Evolutionary conservation across 1,140 invertebrate species (phyloP), one percentile per base, ranked within the genome.

Genomic region (Akabosia matsudoensis): DNA sequence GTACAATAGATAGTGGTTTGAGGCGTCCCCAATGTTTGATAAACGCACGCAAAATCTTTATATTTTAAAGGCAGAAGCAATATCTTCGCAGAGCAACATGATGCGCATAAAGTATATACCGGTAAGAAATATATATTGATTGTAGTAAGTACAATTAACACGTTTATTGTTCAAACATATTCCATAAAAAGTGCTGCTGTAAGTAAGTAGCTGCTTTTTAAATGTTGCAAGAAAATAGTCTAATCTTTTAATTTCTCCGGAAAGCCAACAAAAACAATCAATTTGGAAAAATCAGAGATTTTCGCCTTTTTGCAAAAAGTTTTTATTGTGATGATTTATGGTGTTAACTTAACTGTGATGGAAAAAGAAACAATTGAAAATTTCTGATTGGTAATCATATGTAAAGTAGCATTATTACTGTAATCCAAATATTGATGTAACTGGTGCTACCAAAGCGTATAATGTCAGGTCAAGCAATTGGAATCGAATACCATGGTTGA

Each of bases 291-390:
- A 56, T 24, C 24, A 22, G 54, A 7, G 7, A 18, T 45, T 45
- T 56, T 56, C 54, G 54, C 7, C 3, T n/a, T 56, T 16, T 22
- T 56, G 54, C 24, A 22, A 13, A 56, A 56, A 24, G 13, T 22
- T 56, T 3, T 67, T 30, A 28, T 67, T 67, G 61, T 67, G 61
- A 67, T 67, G 61, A n/a, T n/a, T n/a, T n/a, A 30, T 67, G 26
- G 28, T 10, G 61, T 67, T n/a, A n/a, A 67, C 31, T 67, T 67
- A 67, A 67, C 61, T 67, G 61, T 67, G 61, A 67, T 67, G 24
- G 31, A 10, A 24, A 67, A 67, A 31, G 22, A 30, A 67, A 67
- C 10, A 67, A 30, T 22, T 2, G 10, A 30, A 30, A 31, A 67
- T 7, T 67, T 22, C 28, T 16, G 31, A 28, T 67, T 22, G 54